Base-by-base conservation (phyloP, 2,888 invertebrate genomes). In the Troilus luridus region DNA sequence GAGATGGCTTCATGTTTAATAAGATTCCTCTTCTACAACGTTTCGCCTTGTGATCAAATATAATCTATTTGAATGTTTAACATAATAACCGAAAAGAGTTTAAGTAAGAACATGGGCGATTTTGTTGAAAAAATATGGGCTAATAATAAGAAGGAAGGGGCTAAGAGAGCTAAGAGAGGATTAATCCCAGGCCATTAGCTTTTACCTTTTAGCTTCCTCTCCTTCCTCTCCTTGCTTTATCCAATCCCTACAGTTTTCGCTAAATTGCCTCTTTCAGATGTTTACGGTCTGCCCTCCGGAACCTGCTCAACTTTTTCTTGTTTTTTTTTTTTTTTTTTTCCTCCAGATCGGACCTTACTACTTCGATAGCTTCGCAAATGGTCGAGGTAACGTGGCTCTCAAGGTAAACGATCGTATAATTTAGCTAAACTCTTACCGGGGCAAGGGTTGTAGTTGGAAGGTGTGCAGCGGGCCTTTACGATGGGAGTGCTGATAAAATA, bases 211-310 rank as follows among this genome's bases (percentile, higher is more conserved):
- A n/a, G n/a, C n/a, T n/a, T n/a, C n/a, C 72, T 27, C 27, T 17
- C 27, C 27, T 27, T 9, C 54, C 54, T 5, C 56, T 27, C 56
- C 27, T 8, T 56, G 54, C 85, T 56, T 21, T 85, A 85, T 56
- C 85, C 10, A 56, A 56, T 56, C 54, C 27, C 54, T 85, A 85
- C 85, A 56, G 12, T 85, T 85, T 56, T 56, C 56, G 56, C 56
- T 85, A 85, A 85, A 85, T 85, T 58, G 56, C 85, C 85, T 56
- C 56, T 85, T 85, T 85, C 85, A 56, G 56, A 85, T 85, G 85
- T 85, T 85, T 77, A 77, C 72, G 72, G 27, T 77, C 72, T 17
- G 72, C 19, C 72, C 17, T 8, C 27, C 27, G 41, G 41, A 72
- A 41, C 27, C 72, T 41, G 12, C 72, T 77, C 72, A 77, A 77